Evolutionary conservation across 2,797 vertebrate genomes (phyloP).

Genomic region (Aulostomus chinensis): DNA sequence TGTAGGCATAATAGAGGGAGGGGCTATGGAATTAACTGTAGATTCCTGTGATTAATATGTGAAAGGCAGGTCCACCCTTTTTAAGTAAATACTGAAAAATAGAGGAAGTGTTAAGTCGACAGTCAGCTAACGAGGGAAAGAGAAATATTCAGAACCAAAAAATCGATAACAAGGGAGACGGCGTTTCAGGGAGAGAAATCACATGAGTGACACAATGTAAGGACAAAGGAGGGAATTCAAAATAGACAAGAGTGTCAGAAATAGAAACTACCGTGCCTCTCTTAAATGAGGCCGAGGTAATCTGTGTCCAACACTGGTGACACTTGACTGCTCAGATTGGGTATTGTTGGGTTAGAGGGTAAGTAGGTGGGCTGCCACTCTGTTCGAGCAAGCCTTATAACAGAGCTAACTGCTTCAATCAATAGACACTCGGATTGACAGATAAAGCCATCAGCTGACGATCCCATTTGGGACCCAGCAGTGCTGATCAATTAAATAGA

Average conservation of each 20-base stretch:
- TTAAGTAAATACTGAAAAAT: constrained; percentile 1
- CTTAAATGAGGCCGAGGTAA: neutral
- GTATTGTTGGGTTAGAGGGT: constrained; percentile 17
- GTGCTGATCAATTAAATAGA: constrained; percentile 68
- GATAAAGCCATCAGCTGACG: constrained; percentile 76
- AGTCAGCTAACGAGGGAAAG: neutral
- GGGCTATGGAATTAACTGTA: constrained; percentile 17
- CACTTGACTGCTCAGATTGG: constrained; percentile 19
- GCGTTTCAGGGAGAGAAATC: neutral
- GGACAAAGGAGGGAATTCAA: neutral
- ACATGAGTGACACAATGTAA: no score
- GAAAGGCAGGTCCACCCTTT: neutral
- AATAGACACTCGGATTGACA: constrained; percentile 66
- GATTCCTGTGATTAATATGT: constrained; percentile 22
- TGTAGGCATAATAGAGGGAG: constrained; percentile 43
- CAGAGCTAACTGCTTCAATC: constrained; percentile 66
- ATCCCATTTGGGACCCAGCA: constrained; percentile 52
- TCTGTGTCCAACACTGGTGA: neutral
- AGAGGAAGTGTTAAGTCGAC: neutral
- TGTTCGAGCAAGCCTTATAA: constrained; percentile 40
- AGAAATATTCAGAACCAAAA: no score
- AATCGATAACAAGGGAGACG: no score
- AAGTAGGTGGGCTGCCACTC: no score
- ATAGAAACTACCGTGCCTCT: neutral
- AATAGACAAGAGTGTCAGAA: neutral